Percentiles rank a stretch among this genome's conserved stretches.
Evolutionary conservation across 2,113 vertebrate genomes (phyloP).

Genomic region (Pachycephala philippinensis): DNA sequence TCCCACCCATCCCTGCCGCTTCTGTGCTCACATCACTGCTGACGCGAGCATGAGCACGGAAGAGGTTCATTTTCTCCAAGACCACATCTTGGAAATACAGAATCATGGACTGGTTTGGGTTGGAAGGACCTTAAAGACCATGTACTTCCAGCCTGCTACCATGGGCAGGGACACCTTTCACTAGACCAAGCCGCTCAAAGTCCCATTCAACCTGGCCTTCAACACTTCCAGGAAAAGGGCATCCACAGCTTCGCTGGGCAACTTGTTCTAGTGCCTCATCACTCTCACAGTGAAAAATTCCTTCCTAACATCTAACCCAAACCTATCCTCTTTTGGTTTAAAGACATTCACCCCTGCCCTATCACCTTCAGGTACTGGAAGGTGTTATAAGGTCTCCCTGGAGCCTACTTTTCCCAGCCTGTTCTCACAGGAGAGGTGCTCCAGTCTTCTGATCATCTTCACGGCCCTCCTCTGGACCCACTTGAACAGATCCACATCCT

Average conservation of each 20-base stretch:
- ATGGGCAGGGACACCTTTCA: neutral
- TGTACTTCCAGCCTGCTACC: neutral
- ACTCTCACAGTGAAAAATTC: neutral
- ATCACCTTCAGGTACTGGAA: neutral
- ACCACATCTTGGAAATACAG: neutral
- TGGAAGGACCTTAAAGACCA: neutral
- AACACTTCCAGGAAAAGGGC: neutral
- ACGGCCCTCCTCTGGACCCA: neutral
- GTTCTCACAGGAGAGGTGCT: neutral
- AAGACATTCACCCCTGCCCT: neutral
- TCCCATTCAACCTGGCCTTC: neutral
- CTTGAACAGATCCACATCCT: neutral
- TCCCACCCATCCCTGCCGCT: neutral
- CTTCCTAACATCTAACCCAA: neutral
- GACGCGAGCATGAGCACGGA: accelerated
- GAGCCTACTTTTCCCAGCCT: neutral
- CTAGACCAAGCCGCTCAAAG: neutral
- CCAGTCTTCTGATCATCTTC: neutral
- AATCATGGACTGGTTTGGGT: neutral
- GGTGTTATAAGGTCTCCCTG: neutral
- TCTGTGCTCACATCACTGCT: neutral
- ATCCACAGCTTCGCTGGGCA: neutral
- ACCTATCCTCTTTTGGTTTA: neutral
- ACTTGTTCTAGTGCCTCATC: neutral
- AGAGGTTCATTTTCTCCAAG: neutral